Evolutionary conservation across 2,797 vertebrate genomes (phyloP).

Genomic region (Zalophus californianus): DNA sequence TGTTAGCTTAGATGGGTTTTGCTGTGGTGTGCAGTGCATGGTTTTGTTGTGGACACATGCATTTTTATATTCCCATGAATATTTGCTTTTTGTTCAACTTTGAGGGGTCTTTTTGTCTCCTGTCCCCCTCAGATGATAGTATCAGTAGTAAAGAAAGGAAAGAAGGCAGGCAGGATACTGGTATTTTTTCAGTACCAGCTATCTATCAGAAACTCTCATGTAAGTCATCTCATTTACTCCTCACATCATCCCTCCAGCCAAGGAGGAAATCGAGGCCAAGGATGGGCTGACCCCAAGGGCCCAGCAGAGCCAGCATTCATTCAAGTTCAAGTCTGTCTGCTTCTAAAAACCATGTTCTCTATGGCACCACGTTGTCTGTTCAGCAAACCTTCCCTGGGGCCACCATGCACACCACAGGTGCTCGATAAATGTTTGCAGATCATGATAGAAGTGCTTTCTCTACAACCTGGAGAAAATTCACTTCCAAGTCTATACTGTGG

Average conservation of each 20-base stretch:
- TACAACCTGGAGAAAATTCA: conserved; percentile 17
- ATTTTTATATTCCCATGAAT: background rate
- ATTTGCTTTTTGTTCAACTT: conserved; percentile 25
- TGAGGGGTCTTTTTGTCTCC: background rate
- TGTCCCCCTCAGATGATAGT: background rate
- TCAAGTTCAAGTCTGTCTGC: background rate
- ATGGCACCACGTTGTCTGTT: background rate
- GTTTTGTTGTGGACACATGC: background rate
- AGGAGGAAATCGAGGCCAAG: background rate
- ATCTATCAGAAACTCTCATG: background rate
- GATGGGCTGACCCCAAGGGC: background rate
- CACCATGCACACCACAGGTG: background rate
- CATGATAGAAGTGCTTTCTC: background rate
- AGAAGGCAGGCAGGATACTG: background rate
- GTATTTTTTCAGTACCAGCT: background rate
- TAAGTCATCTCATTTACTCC: background rate
- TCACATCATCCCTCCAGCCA: background rate
- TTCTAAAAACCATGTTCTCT: background rate
- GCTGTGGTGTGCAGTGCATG: background rate
- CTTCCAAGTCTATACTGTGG: background rate
- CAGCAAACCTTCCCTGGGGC: background rate
- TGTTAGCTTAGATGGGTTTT: background rate
- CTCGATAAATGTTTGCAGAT: conserved; percentile 20
- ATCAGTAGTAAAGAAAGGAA: background rate
- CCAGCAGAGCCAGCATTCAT: background rate